Conservation (phyloP, 1,140 invertebrate genomes). For the Drosophila quadrilineata region DNA sequence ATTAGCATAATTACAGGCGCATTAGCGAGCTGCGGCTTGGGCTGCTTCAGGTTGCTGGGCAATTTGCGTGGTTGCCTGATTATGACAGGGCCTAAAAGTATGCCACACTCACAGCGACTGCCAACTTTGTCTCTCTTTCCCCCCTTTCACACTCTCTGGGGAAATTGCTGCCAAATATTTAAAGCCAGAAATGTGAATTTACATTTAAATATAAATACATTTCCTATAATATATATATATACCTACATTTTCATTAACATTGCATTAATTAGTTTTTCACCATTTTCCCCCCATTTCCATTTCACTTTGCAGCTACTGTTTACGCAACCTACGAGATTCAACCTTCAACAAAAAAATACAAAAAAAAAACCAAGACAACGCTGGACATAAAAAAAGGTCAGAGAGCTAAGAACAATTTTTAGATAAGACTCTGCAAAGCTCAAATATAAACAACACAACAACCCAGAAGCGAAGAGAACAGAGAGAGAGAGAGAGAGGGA, state of each 20-base stretch:
- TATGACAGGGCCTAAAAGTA: conserved; percentile 55
- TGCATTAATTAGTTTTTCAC: conserved; percentile 67
- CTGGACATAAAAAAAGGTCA: conserved; percentile 23
- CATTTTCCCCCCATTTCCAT: too few relatives aligned
- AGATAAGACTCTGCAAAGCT: conserved; percentile 51
- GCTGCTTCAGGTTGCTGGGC: conserved; percentile 47
- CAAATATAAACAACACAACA: conserved; percentile 49
- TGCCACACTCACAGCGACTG: conserved; percentile 2
- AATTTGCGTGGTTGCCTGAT: conserved; percentile 53
- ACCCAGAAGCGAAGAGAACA: background rate
- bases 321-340: conserved; percentile 31
- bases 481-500: background rate
- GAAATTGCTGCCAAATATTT: background rate
- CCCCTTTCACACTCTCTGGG: background rate
- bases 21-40: conserved; percentile 57
- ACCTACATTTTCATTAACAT: conserved; percentile 53
- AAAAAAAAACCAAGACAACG: background rate
- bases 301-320: conserved; percentile 54
- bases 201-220: conserved; percentile 23
- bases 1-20: conserved; percentile 79
- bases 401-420: conserved; percentile 46
- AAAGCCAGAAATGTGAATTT: conserved; percentile 12
- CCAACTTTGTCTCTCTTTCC: too few relatives aligned
- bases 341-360: conserved; percentile 39
- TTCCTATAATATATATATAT: background rate